Evolutionary conservation across 2,888 invertebrate genomes (phyloP).

Genomic region (Eupithecia vulgata): DNA sequence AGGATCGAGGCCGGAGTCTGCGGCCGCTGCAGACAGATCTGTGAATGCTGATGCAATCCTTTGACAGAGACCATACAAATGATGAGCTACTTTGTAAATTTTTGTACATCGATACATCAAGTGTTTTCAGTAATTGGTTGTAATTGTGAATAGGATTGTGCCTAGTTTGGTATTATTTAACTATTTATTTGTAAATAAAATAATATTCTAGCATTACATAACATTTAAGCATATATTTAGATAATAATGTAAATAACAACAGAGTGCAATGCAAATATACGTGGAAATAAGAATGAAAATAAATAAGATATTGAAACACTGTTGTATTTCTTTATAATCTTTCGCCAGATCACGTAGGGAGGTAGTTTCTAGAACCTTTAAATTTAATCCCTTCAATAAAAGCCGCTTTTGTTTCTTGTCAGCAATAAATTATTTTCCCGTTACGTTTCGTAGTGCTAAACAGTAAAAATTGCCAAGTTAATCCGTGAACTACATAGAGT

Average conservation of each 20-base stretch:
- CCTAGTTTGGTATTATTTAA: background rate
- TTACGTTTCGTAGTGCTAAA: conserved; percentile 26
- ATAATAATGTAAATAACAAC: background rate
- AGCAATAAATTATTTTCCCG: conserved; percentile 33
- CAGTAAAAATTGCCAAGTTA: conserved; percentile 24
- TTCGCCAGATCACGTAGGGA: background rate
- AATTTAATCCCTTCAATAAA: conserved; percentile 33
- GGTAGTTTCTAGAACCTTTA: conserved; percentile 2
- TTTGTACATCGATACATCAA: background rate
- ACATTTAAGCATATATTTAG: background rate
- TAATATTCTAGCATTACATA: background rate
- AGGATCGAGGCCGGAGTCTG: conserved; percentile 84
- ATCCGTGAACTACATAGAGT: conserved; percentile 25
- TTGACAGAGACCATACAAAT: conserved; percentile 13
- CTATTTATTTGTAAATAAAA: conserved; percentile 37
- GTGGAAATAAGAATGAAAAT: background rate
- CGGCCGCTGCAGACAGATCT: conserved; percentile 52
- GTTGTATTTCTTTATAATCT: background rate
- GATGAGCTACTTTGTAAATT: background rate
- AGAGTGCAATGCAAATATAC: background rate
- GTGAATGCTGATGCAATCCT: conserved; percentile 47
- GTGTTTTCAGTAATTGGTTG: background rate
- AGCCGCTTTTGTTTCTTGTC: conserved; percentile 34
- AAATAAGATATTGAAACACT: background rate
- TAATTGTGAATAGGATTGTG: background rate